Base-by-base conservation (phyloP, 2,888 invertebrate genomes). In the Leucophora obtusa region DNA sequence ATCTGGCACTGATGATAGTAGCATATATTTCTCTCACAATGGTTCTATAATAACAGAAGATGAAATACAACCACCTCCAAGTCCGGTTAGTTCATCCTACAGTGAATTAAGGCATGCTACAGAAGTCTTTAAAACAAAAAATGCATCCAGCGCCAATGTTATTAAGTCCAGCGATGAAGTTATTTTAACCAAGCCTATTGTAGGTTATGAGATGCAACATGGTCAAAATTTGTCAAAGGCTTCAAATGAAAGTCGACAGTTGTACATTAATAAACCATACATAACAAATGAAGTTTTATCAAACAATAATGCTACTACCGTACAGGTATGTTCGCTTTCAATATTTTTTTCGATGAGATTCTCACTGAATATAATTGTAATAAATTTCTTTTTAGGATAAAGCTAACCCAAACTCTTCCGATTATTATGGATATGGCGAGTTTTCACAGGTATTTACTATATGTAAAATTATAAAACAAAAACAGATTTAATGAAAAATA, bases 11-110 rank as follows among this genome's bases (percentile, higher is more conserved):
- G 71, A 68, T 2, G 71, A 63, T 6, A 69, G 28, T 10, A 75
- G 21, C 17, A 21, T 38, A 6, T 74, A 66, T 15, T 73, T 60
- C 11, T 15, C 60, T 4, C 59, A 75, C 10, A 71, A 68, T 24
- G 43, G 66, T 14, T 63, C 54, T 47, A 35, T 73, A 7, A 18
- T 69, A 15, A 10, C 76, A 15, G 91, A 90, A 66, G 95, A 96
- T 83, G 95, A 95, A 85, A 91, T 94, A 82, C 92, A 94, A 73
- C 95, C 96, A 18, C 96, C 97, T 7, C 96, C 96, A 9, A 96
- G 96, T 80, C 97, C 97, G 2, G 97, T 97, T 0, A 96, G 96
- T 86, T 97, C 96, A 2, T 96, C 96, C 84, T 97, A 97, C 86
- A 96, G 96, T 87, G 97, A 97, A 90, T 91, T 97, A 73, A 92